Base-by-base conservation (phyloP, 1,140 invertebrate species). In the Drosophila nigrodunni region DNA sequence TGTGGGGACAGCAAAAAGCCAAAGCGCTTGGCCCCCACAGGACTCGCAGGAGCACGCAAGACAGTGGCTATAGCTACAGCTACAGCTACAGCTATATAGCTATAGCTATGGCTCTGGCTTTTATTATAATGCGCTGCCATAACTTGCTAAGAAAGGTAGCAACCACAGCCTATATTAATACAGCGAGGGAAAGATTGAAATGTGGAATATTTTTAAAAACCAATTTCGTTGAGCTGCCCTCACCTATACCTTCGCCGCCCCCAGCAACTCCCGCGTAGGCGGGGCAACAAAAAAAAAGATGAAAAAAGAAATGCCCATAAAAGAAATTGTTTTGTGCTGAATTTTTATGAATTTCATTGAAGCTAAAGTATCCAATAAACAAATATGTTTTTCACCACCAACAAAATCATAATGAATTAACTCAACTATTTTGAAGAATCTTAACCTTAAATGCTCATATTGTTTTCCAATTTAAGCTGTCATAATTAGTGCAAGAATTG, bases 201-300 rank as follows among this genome's bases (percentile, higher is more conserved):
- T 88, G 83, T 88, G 83, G 82, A 88, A 88, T 88, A 88, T 88
- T 88, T 87, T 87, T 88, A 80, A 88, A 88, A 88, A 88, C 83
- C 83, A 88, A 88, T 88, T 88, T 88, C 80, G 83, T 41, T 88
- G 85, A 83, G 83, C 83, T 71, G 55, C 61, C 25, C 25, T 21
- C 18, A 21, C 18, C 18, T 21, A 21, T 2, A 30, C 2, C 15
- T 15, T 15, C 15, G 15, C 15, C 65, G 47, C 54, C 18, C 21
- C 62, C 25, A 11, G 54, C 35, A 65, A 11, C 30, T 25, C 7
- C 30, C 13, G 7, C 13, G 65, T 11, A n/a, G 52, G 66, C 47
- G 58, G 59, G 54, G 37, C 37, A 58, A 39, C 35, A 50, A 9
- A 57, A 46, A 52, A 30, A 30, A 30, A 30, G 25, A 30, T 30